These are phyloP conservation scores for Oreochromis aureus DNA, from an alignment of 2,113 vertebrate species.

Conservation along the genomic window DNA sequence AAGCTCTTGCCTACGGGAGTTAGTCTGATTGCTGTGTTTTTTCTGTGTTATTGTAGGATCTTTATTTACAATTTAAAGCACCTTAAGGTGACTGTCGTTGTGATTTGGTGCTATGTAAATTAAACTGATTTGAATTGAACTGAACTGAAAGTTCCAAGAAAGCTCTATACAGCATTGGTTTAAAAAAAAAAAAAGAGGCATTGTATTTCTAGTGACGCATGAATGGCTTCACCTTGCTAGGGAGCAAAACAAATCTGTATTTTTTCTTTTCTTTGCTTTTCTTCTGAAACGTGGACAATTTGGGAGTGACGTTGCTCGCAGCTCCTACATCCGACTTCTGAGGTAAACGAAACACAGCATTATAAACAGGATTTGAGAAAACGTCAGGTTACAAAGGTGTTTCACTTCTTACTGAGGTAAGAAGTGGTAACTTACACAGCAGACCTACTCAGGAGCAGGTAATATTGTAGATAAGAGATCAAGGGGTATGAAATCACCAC, in stretches of 20 bases:
- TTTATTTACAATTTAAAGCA: not conserved
- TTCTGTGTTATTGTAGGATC: not conserved
- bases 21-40: not conserved
- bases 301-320: not conserved
- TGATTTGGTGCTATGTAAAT: not conserved
- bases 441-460: not conserved
- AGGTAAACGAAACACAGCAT: not conserved
- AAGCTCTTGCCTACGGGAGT: not conserved
- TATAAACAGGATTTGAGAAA: not conserved
- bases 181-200: not conserved
- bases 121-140: not conserved
- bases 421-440: not conserved
- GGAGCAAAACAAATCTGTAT: not conserved
- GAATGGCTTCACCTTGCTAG: not conserved
- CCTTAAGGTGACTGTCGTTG: not conserved
- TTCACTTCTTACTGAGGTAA: not conserved
- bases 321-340: not conserved
- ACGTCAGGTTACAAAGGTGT: not conserved
- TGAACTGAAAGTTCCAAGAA: not conserved
- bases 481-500: not conserved
- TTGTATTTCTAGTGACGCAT: not conserved
- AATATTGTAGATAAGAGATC: not conserved
- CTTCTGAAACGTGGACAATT: not conserved
- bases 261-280: not conserved
- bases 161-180: not conserved